A percentile compares a stretch with the other conserved stretches of the same genome.
Evolutionary conservation across 2,888 invertebrate genomes (phyloP).

Genomic region (Ophioninae sp.): DNA sequence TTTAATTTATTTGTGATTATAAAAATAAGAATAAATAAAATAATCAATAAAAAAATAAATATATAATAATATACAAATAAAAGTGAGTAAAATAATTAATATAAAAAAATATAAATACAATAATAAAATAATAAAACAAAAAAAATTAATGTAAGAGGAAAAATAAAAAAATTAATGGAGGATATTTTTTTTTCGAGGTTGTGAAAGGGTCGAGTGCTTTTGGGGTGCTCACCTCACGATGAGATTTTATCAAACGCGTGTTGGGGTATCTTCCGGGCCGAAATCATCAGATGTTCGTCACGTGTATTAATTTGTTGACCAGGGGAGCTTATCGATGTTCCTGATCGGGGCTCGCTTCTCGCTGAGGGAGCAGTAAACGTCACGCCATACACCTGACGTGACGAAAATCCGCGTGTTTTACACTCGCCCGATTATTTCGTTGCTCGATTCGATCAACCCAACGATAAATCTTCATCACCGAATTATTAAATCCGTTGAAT

Average conservation of each 20-base stretch:
- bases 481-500: neutral
- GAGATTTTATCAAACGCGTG: no score
- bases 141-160: no score
- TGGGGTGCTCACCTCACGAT: neutral
- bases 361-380: constrained; percentile 11
- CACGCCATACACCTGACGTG: constrained; percentile 49
- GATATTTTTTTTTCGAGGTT: no score
- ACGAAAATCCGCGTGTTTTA: constrained; percentile 38
- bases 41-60: no score
- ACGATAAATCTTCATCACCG: neutral
- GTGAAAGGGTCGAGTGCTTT: no score
- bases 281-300: neutral
- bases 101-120: no score
- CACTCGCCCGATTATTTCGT: constrained; percentile 23
- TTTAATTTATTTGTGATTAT: no score
- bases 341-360: neutral
- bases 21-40: no score
- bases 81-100: no score
- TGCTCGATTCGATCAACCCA: neutral
- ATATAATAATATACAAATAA: no score
- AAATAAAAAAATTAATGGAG: no score
- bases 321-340: neutral
- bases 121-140: no score
- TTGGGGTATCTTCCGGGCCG: neutral
- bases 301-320: constrained; percentile 1